Base-by-base conservation (phyloP, 2,888 invertebrate genomes). In the Anaspis maculata region DNA sequence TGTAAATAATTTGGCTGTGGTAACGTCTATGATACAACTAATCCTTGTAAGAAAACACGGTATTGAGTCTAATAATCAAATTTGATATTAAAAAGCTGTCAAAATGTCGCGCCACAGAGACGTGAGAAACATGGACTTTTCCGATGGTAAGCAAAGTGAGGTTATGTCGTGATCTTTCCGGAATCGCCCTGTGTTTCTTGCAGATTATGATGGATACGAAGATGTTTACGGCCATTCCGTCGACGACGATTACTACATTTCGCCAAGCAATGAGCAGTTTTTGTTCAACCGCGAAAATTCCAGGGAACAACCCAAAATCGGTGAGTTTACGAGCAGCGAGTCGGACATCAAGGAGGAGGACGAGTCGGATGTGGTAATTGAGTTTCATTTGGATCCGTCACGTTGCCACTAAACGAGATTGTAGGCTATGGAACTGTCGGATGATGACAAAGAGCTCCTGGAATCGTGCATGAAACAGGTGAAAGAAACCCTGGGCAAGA, bases 151-250 rank as follows among this genome's bases (percentile, higher is more conserved):
- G 59, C 48, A 25, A 33, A 23, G 25, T 23, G 11, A 27, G 15
- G 24, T 36, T 19, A 22, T 22, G 5, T n/a, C n/a, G n/a, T 25
- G 12, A 25, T 23, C 14, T 33, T 27, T 25, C 7, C 24, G 6
- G 5, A 24, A 27, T 27, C 7, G 22, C 25, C 11, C 21, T 24
- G 25, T 14, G 13, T 23, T 30, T 10, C 65, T 68, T 15, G n/a
- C 56, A 82, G 94, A 94, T 56, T 92, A 87, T 59, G 92, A 92
- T 55, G 83, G 78, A 10, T 87, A 87, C 53, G 88, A 90, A 56
- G 90, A 89, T 69, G 77, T 88, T 38, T 95, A 91, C 62, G 94
- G 94, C 7, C 87, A 89, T 64, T 94, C 94, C 2, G 83, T 92
- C 24, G 95, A 95, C 65, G 94, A 95, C 57, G 91, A 91, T 59